A percentile compares a stretch with the other conserved stretches of the same genome.
These are phyloP conservation scores for Acronicta alni DNA, from an alignment of 2,888 invertebrate species.

Conservation along the genomic window DNA sequence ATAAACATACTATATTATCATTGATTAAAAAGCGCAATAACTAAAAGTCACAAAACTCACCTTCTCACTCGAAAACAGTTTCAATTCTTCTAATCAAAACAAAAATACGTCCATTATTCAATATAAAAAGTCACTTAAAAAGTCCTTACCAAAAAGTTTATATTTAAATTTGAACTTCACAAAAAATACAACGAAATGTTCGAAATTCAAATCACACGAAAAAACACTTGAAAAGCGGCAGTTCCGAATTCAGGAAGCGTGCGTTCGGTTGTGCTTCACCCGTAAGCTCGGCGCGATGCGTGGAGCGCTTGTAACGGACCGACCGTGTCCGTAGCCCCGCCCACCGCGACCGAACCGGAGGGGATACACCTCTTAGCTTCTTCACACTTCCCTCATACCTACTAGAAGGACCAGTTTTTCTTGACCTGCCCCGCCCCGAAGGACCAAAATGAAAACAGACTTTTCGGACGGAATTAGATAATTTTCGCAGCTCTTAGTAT, in stretches of 20 bases:
- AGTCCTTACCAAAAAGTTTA: conserved; percentile 33
- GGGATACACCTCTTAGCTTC: conserved; percentile 87
- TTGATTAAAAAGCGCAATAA: not conserved
- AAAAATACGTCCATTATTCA: conserved; percentile 53
- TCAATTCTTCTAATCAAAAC: conserved; percentile 35
- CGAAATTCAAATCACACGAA: conserved; percentile 44
- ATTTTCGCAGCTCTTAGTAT: conserved; percentile 61
- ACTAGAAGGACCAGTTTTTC: conserved; percentile 75
- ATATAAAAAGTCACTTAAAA: conserved; percentile 33
- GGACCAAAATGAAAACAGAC: conserved; percentile 22
- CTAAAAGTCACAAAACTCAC: conserved; percentile 49
- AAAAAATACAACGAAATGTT: conserved; percentile 32
- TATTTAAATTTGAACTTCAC: conserved; percentile 35
- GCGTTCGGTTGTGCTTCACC: conserved; percentile 73
- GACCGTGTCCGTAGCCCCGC: conserved; percentile 77
- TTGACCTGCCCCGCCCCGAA: conserved; percentile 68
- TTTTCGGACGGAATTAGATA: conserved; percentile 29
- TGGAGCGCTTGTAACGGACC: conserved; percentile 80
- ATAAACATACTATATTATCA: too few relatives aligned
- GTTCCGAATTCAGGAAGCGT: conserved; percentile 68
- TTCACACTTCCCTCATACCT: conserved; percentile 86
- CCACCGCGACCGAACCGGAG: conserved; percentile 79
- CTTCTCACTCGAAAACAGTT: conserved; percentile 40
- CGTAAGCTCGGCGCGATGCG: conserved; percentile 82
- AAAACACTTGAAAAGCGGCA: conserved; percentile 60